Conservation (phyloP, 2,113 vertebrate genomes). For the Toxotes jaculatrix region DNA sequence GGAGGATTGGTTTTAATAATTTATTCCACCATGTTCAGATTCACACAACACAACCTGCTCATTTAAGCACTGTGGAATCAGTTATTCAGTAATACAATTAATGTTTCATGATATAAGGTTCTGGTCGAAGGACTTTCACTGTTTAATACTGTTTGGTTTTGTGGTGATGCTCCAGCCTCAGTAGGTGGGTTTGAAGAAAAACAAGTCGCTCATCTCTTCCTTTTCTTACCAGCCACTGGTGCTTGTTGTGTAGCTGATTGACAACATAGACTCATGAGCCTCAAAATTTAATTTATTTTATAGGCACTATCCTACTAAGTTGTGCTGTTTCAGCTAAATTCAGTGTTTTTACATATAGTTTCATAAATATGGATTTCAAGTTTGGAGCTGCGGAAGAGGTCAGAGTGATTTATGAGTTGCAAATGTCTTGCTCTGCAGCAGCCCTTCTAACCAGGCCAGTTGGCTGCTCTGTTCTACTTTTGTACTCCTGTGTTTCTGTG, state of each 20-base stretch:
- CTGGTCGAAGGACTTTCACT: conserved; percentile 20
- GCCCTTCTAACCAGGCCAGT: conserved; percentile 31
- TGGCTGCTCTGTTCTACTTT: conserved; percentile 26
- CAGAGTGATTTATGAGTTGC: conserved; percentile 4
- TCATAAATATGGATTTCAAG: neutral
- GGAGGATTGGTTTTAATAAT: conserved; percentile 34
- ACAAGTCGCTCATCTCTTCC: neutral
- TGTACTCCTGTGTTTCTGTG: conserved; percentile 4
- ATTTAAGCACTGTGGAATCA: conserved; percentile 28
- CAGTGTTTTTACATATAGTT: neutral
- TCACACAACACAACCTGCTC: conserved; percentile 33
- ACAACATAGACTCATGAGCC: neutral
- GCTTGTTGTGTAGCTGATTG: neutral
- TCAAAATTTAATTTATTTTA: neutral
- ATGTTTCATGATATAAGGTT: conserved; percentile 55
- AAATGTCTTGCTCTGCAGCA: neutral
- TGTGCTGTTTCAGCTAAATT: neutral
- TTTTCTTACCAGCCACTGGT: neutral
- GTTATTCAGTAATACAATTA: conserved; percentile 50
- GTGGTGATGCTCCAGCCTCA: neutral
- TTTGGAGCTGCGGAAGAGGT: neutral
- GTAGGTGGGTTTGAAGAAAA: neutral
- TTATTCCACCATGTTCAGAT: conserved; percentile 28
- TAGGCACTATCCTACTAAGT: neutral
- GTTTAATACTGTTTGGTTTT: conserved; percentile 18